Conservation (phyloP, 1,140 invertebrate species). For the Drosophila azteca region DNA sequence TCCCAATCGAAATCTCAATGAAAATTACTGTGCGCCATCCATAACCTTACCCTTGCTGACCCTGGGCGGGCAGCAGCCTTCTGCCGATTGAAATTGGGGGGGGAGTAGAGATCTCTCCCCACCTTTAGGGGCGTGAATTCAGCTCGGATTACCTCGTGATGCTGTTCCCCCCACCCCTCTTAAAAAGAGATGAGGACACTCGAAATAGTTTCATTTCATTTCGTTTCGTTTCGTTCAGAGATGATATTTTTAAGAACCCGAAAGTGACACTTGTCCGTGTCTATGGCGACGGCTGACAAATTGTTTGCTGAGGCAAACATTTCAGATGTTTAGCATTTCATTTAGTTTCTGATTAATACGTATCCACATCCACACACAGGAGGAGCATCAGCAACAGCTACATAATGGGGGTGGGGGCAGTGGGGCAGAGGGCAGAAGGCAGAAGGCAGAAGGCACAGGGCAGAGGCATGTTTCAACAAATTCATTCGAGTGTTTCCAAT, state of each 20-base stretch:
- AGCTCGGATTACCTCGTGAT: too few species aligned
- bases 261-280: constrained; percentile 44
- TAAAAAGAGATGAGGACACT: neutral
- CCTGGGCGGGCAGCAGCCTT: neutral
- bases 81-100: too few species aligned
- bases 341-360: constrained; percentile 55
- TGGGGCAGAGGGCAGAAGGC: neutral
- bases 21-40: constrained; percentile 29
- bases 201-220: constrained; percentile 25
- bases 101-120: too few species aligned
- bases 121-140: too few species aligned
- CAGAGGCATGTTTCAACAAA: constrained; percentile 58
- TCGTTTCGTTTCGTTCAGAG: constrained; percentile 6
- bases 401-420: neutral
- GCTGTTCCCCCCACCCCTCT: too few species aligned
- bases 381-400: too few species aligned
- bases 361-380: constrained; percentile 31
- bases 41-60: constrained; percentile 48
- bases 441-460: neutral
- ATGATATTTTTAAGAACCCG: constrained; percentile 38
- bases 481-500: constrained; percentile 65
- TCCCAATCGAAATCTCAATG: constrained; percentile 41
- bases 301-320: constrained; percentile 39
- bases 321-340: constrained; percentile 42
- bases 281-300: constrained; percentile 41